Base-by-base conservation (phyloP, 2,888 invertebrate genomes). In the Euproctis similis region DNA sequence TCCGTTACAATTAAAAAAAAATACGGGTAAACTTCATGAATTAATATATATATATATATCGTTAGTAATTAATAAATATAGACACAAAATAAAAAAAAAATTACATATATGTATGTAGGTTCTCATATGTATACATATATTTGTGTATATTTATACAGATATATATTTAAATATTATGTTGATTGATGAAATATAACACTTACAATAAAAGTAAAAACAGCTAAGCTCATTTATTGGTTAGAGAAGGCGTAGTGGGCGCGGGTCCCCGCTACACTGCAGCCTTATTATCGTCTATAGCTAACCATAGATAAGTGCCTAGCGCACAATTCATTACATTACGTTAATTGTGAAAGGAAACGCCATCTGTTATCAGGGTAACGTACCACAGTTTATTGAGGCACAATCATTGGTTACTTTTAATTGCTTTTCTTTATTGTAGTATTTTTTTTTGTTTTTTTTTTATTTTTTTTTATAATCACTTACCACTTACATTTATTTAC, bases 301-400 rank as follows among this genome's bases (percentile, higher is more conserved):
- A 56, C 49, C 56, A 48, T 59, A 50, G 60, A 54, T 46, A 62
- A 53, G 60, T 53, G 62, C 65, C 68, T 50, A 63, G 55, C 68
- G 73, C 73, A 62, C 71, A 69, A 53, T 75, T 72, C 74, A 71
- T 73, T 69, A 68, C 56, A 59, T 63, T 66, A 68, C 60, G 60
- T 57, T n/a, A n/a, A n/a, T 67, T 57, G 62, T 56, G 53, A 67
- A 34, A 77, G 74, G 72, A 68, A 78, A 75, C 77, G 80, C 78
- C 80, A 72, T 76, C 72, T 67, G 73, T 76, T 75, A 78, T n/a
- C n/a, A n/a, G 74, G 84, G 84, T 84, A 82, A 81, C 84, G 84
- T 82, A 84, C 82, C 82, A 84, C 84, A 81, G 80, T 77, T 81
- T 72, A 81, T 81, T 81, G 82, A 84, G 84, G 84, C 84, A 84